These are phyloP conservation scores for Bombus cullumanus DNA, from an alignment of 1,140 invertebrate genomes.

Conservation along the genomic window DNA sequence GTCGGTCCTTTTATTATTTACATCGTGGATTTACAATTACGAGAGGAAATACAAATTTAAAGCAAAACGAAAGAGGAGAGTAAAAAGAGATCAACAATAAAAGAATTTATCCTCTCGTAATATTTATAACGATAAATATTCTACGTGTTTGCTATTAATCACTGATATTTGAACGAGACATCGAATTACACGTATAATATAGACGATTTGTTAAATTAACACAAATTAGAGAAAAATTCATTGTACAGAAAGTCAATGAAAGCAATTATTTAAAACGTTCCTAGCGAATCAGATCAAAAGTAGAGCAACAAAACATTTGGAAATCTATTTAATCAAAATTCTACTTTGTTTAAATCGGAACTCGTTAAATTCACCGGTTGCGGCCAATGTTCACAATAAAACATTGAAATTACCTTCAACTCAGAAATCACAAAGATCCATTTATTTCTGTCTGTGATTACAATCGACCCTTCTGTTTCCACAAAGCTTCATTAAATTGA, in stretches of 20 bases:
- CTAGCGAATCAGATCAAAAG: neutral
- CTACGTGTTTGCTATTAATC: neutral
- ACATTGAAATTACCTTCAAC: conserved; percentile 1
- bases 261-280: neutral
- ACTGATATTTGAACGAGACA: neutral
- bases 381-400: neutral
- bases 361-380: neutral
- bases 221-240: neutral
- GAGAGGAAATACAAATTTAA: neutral
- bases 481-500: neutral
- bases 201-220: neutral
- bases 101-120: neutral
- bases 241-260: neutral
- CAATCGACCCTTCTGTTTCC: neutral
- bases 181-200: neutral
- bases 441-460: conserved; percentile 7
- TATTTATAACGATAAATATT: neutral
- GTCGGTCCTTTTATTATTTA: neutral
- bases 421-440: neutral
- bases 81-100: neutral
- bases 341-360: neutral
- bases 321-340: neutral
- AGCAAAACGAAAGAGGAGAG: neutral
- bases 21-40: neutral
- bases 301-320: neutral